Base-by-base conservation (phyloP, 1,140 invertebrate genomes). In the Yoshiicerus persimilis region DNA sequence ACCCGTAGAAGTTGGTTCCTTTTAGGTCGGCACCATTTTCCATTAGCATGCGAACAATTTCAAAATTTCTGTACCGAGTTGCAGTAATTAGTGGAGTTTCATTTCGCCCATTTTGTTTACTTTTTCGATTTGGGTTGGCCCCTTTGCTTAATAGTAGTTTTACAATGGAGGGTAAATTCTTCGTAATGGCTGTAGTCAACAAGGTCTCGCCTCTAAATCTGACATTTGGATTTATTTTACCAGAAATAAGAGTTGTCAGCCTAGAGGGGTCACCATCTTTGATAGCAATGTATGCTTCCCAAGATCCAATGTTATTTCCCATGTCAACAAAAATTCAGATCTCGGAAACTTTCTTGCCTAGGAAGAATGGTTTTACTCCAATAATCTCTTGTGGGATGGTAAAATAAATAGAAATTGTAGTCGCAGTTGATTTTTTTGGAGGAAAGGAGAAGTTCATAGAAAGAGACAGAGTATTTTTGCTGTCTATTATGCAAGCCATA, bases 1-100 rank as follows among this genome's bases (percentile, higher is more conserved):
- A 91, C 90, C 89, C 90, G 39, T 91, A 91, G 84, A 91, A 91
- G 62, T 90, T 90, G 20, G 85, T 89, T 10, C 20, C 23, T 8
- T 64, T 20, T 9, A 87, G 13, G 32, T 88, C 32, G 27, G 90
- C 90, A 9, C 89, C 90, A 36, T 80, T 16, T 1, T 86, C 38
- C 32, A 89, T 41, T 20, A 91, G 34, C 16, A 91, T 86, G 64
- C 84, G 34, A n/a, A 90, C 88, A 6, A 83, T 32, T 34, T 27
- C 23, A n/a, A 87, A 70, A 56, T 84, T 85, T 80, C 87, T 88
- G 27, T 70, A 77, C 13, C 90, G 47, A 6, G 86, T 87, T 8
- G 90, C 89, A 11, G 90, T 91, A 10, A 90, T 87, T 16, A 91
- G 27, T 3, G 90, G 89, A 39, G 90, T 70, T 84, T 91, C 90